Evolutionary conservation across 1,140 invertebrate species (phyloP).

Genomic region (Lethrus apterus): DNA sequence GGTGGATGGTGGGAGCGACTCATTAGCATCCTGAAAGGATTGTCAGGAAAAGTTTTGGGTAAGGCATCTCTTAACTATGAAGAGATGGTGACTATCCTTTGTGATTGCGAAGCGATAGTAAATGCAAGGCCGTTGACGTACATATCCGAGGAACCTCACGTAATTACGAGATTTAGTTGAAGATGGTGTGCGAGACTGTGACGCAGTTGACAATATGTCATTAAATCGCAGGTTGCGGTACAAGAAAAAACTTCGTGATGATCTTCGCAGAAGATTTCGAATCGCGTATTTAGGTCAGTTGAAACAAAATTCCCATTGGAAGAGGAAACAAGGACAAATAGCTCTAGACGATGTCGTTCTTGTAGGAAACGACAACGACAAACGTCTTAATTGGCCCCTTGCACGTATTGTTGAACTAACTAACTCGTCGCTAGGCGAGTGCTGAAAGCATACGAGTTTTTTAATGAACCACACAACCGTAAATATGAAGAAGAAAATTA

Average conservation of each 20-base stretch:
- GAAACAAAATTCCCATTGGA: neutral
- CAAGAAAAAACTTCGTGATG: constrained; percentile 12
- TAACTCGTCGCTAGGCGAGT: too few species aligned
- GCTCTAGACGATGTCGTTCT: constrained; percentile 16
- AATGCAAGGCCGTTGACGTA: constrained; percentile 37
- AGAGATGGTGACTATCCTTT: constrained; percentile 33
- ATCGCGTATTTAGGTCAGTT: constrained; percentile 8
- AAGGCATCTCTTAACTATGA: constrained; percentile 28
- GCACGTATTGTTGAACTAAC: constrained; percentile 16
- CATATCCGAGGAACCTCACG: constrained; percentile 15
- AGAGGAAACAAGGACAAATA: neutral
- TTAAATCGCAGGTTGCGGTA: constrained; percentile 11
- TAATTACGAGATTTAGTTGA: constrained; percentile 18
- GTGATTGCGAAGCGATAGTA: constrained; percentile 33
- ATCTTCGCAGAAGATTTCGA: constrained; percentile 5
- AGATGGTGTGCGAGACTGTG: constrained; percentile 17
- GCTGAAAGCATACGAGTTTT: too few species aligned
- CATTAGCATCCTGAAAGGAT: constrained; percentile 35
- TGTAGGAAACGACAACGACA: constrained; percentile 15
- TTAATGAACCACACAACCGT: too few species aligned
- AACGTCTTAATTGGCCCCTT: constrained; percentile 17
- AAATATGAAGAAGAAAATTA: too few species aligned
- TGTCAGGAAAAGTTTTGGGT: constrained; percentile 31
- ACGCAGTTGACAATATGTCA: constrained; percentile 12
- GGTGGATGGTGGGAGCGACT: constrained; percentile 41